These are phyloP conservation scores for Prinia subflava DNA, from an alignment of 2,113 vertebrate genomes.

Conservation along the genomic window DNA sequence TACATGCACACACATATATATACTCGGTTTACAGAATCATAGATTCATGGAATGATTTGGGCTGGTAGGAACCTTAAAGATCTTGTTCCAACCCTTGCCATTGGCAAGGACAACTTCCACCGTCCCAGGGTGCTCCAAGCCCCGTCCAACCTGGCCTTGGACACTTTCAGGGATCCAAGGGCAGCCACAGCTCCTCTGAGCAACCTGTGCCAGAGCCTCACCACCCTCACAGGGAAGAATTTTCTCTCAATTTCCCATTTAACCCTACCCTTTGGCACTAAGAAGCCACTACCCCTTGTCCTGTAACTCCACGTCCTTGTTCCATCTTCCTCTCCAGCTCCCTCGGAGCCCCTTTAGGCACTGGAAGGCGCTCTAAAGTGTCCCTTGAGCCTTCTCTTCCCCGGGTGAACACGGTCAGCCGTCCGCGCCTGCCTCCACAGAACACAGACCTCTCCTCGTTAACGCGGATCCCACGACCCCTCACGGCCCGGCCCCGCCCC, in stretches of 20 bases:
- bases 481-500: rapidly evolving
- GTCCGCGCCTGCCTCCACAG: rapidly evolving
- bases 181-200: neutral
- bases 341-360: neutral
- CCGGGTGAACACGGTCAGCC: rapidly evolving
- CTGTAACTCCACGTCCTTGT: neutral
- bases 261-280: neutral
- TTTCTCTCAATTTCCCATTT: neutral
- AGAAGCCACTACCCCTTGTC: neutral
- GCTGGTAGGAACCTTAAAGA: neutral
- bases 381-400: neutral
- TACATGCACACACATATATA: rapidly evolving
- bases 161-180: neutral
- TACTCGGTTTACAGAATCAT: neutral
- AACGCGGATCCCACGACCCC: rapidly evolving
- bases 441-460: rapidly evolving
- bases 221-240: neutral
- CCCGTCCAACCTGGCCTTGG: neutral
- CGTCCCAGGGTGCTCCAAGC: neutral
- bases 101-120: neutral
- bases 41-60: neutral
- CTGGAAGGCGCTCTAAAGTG: neutral
- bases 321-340: neutral
- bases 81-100: neutral
- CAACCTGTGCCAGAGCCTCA: neutral